Percentiles rank a stretch among this genome's conserved stretches.
Evolutionary conservation across 2,797 vertebrate genomes (phyloP).

Genomic region (Sebastes cheni): DNA sequence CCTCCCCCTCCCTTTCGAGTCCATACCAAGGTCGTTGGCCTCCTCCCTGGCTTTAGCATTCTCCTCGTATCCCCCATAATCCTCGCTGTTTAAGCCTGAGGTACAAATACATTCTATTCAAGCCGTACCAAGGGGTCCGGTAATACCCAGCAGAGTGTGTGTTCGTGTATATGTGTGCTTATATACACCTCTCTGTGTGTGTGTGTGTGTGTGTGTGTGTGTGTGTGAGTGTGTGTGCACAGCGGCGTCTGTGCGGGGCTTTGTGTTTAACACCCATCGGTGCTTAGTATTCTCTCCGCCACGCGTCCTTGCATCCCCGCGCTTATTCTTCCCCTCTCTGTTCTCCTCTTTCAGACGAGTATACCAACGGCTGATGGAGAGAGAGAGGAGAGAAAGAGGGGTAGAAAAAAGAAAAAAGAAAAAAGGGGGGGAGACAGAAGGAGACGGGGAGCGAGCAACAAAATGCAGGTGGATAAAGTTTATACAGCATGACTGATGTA

Average conservation of each 20-base stretch:
- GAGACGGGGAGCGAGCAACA: slow-evolving; percentile 8
- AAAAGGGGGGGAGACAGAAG: not conserved
- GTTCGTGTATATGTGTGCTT: slow-evolving; percentile 51
- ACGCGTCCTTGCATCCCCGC: slow-evolving; percentile 76
- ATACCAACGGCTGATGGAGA: slow-evolving; percentile 54
- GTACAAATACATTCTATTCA: slow-evolving; percentile 81
- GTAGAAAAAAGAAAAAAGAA: not conserved
- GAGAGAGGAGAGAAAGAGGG: not conserved
- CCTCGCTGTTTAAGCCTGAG: slow-evolving; percentile 76
- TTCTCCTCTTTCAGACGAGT: slow-evolving; percentile 66
- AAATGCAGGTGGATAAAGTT: slow-evolving; percentile 62
- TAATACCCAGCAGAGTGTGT: slow-evolving; percentile 66
- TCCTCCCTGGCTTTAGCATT: slow-evolving; percentile 77
- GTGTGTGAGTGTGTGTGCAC: not conserved
- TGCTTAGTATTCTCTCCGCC: slow-evolving; percentile 83
- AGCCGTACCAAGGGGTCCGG: slow-evolving; percentile 69
- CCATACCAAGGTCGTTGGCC: slow-evolving; percentile 76
- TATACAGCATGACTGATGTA: slow-evolving; percentile 52
- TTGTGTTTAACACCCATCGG: slow-evolving; percentile 78
- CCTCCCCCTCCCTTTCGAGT: slow-evolving; percentile 25
- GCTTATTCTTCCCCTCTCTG: slow-evolving; percentile 61
- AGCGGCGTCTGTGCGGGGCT: slow-evolving; percentile 46
- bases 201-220: not conserved
- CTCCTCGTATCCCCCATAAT: slow-evolving; percentile 79
- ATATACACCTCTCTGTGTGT: slow-evolving; percentile 38